A percentile compares a stretch with the other conserved stretches of the same genome.
Conservation (phyloP, 2,113 vertebrate species). For the Otocyon megalotis region DNA sequence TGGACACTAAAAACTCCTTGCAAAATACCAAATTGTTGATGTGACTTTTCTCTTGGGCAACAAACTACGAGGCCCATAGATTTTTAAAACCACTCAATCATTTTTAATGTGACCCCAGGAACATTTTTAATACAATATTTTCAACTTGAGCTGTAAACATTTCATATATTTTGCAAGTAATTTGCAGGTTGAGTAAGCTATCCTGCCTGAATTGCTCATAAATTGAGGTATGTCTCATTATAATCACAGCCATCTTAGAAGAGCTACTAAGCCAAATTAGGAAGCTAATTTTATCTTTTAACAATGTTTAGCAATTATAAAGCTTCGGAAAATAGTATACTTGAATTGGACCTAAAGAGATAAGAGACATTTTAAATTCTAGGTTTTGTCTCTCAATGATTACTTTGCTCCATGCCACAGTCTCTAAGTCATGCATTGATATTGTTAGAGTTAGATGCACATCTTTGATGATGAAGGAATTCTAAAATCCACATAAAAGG, state of each 20-base stretch:
- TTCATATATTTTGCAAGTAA: conserved; percentile 69
- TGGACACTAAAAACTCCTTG: not conserved
- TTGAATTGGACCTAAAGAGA: conserved; percentile 22
- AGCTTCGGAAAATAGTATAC: conserved; percentile 47
- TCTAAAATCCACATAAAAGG: not conserved
- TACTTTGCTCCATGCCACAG: not conserved
- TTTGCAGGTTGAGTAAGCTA: conserved; percentile 64
- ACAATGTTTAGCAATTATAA: conserved; percentile 70
- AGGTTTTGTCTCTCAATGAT: not conserved
- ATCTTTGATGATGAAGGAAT: conserved; percentile 6
- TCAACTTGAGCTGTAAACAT: conserved; percentile 69
- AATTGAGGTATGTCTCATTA: conserved; percentile 61
- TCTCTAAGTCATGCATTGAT: not conserved
- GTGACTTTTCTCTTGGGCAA: conserved; percentile 40
- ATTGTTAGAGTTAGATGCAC: not conserved
- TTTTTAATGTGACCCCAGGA: conserved; percentile 76
- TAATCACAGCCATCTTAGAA: conserved; percentile 52
- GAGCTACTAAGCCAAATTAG: conserved; percentile 55
- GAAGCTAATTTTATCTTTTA: conserved; percentile 69
- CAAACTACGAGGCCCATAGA: conserved; percentile 20
- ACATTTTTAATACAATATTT: conserved; percentile 66
- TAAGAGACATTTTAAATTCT: conserved; percentile 24
- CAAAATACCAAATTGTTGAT: conserved; percentile 30
- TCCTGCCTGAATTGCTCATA: conserved; percentile 3
- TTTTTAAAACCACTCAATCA: conserved; percentile 64